A percentile compares a stretch with the other conserved stretches of the same genome.
Evolutionary conservation across 2,888 invertebrate species (phyloP).

Genomic region (Metallyticus violacea): DNA sequence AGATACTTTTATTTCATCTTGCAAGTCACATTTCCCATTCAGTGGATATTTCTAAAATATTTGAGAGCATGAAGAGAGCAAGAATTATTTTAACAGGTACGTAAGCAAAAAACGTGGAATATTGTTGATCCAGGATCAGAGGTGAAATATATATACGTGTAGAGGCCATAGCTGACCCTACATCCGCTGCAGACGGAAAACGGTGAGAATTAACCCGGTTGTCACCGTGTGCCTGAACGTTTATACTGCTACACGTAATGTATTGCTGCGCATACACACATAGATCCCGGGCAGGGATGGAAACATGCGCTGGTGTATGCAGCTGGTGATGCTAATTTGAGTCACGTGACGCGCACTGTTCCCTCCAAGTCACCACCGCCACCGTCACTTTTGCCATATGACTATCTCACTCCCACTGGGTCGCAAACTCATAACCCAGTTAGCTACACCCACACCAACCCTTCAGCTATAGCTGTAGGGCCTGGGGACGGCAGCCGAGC

Average conservation of each 20-base stretch:
- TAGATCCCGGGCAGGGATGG: background rate
- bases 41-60: no score
- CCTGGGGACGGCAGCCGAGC: no score
- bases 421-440: background rate
- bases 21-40: no score
- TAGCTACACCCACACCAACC: background rate
- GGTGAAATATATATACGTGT: background rate
- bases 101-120: background rate
- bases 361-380: background rate
- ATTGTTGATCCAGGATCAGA: background rate
- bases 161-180: no score
- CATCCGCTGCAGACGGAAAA: background rate
- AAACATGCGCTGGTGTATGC: background rate
- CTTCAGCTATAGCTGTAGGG: no score
- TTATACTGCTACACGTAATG: background rate
- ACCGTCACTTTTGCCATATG: background rate
- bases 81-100: background rate
- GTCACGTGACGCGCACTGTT: background rate
- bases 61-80: no score
- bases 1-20: no score
- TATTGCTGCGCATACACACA: background rate
- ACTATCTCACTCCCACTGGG: background rate
- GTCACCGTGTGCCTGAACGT: background rate
- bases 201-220: background rate
- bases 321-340: background rate